Conservation (phyloP, 2,113 vertebrate genomes). For the Mohoua ochrocephala region DNA sequence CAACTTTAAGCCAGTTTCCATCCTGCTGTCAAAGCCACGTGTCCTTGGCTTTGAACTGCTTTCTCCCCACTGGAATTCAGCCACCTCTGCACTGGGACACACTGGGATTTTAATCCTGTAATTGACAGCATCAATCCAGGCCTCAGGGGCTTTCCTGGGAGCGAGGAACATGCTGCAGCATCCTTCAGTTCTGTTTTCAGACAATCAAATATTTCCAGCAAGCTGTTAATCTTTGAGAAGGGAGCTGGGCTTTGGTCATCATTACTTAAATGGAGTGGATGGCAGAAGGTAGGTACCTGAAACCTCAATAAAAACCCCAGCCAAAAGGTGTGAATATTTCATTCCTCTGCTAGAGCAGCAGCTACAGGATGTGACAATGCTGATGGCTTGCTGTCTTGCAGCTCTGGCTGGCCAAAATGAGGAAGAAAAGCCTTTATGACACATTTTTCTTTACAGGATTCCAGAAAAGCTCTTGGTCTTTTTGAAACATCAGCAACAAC, state of each 20-base stretch:
- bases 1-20: background rate
- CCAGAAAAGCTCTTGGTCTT: background rate
- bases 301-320: background rate
- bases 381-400: background rate
- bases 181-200: background rate
- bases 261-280: constrained; percentile 14
- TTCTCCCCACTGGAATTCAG: background rate
- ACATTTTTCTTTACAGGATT: background rate
- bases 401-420: background rate
- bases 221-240: background rate
- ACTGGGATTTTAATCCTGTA: constrained; percentile 5
- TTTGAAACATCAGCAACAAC: background rate
- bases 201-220: background rate
- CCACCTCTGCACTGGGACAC: background rate
- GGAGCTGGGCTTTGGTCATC: background rate
- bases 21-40: background rate
- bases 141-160: background rate
- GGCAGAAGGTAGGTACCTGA: constrained; percentile 1
- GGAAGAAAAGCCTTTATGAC: background rate
- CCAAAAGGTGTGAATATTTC: background rate
- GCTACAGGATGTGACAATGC: background rate
- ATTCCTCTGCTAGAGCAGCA: background rate
- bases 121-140: background rate
- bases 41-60: background rate
- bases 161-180: background rate